Base-by-base conservation (phyloP, 2,113 vertebrate genomes). In the Ptychochromis oligacanthus region DNA sequence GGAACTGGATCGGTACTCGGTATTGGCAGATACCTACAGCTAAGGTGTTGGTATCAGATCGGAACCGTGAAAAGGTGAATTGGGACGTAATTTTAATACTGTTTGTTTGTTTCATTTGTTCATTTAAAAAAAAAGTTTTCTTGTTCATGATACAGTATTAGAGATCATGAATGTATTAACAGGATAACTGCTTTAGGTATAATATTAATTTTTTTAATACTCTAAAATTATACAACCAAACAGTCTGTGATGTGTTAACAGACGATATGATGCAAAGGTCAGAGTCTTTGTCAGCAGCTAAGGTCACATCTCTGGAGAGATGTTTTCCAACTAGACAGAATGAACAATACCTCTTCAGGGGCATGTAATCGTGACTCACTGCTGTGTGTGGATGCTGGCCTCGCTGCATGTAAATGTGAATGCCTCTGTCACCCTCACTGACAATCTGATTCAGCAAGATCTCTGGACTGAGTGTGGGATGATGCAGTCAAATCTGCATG, bases 341-440 rank as follows among this genome's bases (percentile, higher is more conserved):
- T 89, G 90, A 93, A 91, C 89, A 91, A 77, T 86, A 86, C 80
- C 79, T 90, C 92, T 92, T 89, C 81, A 49, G 87, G 90, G 88
- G 76, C 55, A 36, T 84, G 84, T 80, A 79, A 65, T 83, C 13
- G 92, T 93, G 93, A 94, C 83, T 93, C 93, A 91, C 86, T 65
- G 76, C 81, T 59, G 83, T 70, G 82, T 82, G 43, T 60, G 59
- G 54, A 85, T 38, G 89, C 77, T 10, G n/a, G 79, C 87, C 83
- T 55, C 59, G 57, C 92, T 84, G 89, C 90, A 93, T 90, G 85
- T 85, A 78, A 89, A 94, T 91, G 88, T 87, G 87, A 89, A 83
- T 7, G 59, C 81, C 52, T 84, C 76, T 24, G 61, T 89, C 90
- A 86, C 77, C 81, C 88, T 75, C 72, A 78, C 83, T 86, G 88